Conservation (phyloP, 2,113 vertebrate genomes). For the Plecotus auritus region DNA sequence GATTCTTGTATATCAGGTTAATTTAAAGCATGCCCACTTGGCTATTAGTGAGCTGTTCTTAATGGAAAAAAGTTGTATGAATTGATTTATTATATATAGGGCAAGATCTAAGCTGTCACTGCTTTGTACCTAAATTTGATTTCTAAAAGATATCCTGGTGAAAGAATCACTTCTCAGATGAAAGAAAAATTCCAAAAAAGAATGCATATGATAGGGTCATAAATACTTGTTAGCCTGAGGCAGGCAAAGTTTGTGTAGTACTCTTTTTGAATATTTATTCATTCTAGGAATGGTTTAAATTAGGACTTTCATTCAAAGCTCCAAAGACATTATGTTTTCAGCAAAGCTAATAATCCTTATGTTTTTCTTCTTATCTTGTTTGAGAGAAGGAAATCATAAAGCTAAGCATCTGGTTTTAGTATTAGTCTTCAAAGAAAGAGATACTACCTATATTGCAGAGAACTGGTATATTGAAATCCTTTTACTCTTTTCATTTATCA, state of each 20-base stretch:
- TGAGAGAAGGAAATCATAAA: conserved; percentile 61
- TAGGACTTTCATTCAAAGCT: conserved; percentile 16
- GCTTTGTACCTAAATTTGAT: conserved; percentile 43
- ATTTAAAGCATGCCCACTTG: conserved; percentile 8
- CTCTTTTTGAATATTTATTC: conserved; percentile 55
- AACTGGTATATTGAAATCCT: background rate
- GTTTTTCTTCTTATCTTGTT: conserved; percentile 61
- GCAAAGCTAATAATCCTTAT: conserved; percentile 70
- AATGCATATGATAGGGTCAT: background rate
- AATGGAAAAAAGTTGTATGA: background rate
- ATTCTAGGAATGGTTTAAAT: conserved; percentile 53
- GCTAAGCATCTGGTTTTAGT: conserved; percentile 48
- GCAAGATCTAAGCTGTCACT: background rate
- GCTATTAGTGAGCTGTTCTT: background rate
- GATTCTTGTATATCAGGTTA: background rate
- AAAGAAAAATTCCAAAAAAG: conserved; percentile 39
- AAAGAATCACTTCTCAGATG: conserved; percentile 41
- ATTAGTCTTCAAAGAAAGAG: conserved; percentile 61
- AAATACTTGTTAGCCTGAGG: conserved; percentile 34
- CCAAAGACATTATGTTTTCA: conserved; percentile 42
- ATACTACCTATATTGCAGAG: background rate
- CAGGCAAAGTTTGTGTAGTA: conserved; percentile 13
- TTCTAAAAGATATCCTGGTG: background rate
- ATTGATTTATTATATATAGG: conserved; percentile 6
- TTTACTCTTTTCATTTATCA: conserved; percentile 7